Percentiles rank a stretch among this genome's conserved stretches.
Evolutionary conservation across 2,888 invertebrate genomes (phyloP).

Genomic region (Catocala fraxini): DNA sequence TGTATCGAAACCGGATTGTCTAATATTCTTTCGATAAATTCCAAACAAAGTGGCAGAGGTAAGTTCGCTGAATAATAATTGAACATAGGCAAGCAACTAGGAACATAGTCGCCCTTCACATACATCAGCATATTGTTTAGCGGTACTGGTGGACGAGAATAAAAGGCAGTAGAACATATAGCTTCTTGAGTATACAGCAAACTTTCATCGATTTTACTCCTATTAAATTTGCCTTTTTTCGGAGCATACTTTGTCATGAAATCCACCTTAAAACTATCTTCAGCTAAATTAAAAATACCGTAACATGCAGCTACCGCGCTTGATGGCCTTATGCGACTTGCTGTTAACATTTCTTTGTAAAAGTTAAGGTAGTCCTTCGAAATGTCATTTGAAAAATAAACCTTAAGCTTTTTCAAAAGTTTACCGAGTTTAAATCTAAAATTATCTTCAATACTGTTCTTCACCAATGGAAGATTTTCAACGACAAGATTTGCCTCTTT

Average conservation of each 20-base stretch:
- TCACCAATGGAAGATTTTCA: conserved; percentile 25
- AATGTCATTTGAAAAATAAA: conserved; percentile 66
- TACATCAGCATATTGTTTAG: conserved; percentile 54
- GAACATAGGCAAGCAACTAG: conserved; percentile 63
- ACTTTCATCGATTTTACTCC: conserved; percentile 39
- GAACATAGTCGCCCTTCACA: conserved; percentile 68
- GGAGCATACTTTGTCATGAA: conserved; percentile 62
- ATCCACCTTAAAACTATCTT: conserved; percentile 50
- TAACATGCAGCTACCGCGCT: conserved; percentile 40
- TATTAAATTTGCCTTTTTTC: conserved; percentile 51
- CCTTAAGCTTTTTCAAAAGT: conserved; percentile 63
- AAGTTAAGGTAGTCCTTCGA: conserved; percentile 55
- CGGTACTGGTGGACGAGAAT: conserved; percentile 65
- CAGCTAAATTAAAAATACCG: conserved; percentile 59
- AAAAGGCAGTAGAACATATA: conserved; percentile 61
- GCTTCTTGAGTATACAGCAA: conserved; percentile 56
- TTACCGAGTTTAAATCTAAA: conserved; percentile 40
- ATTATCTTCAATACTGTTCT: conserved; percentile 12
- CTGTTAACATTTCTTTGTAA: conserved; percentile 46
- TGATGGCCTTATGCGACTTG: conserved; percentile 14
- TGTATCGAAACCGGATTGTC: conserved; percentile 65
- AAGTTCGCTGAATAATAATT: conserved; percentile 61
- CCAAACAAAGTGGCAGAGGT: conserved; percentile 50
- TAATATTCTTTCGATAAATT: conserved; percentile 60
- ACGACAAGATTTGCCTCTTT: conserved; percentile 27